These are phyloP conservation scores for Micromesistius poutassou DNA, from an alignment of 2,797 vertebrate genomes.

Conservation along the genomic window DNA sequence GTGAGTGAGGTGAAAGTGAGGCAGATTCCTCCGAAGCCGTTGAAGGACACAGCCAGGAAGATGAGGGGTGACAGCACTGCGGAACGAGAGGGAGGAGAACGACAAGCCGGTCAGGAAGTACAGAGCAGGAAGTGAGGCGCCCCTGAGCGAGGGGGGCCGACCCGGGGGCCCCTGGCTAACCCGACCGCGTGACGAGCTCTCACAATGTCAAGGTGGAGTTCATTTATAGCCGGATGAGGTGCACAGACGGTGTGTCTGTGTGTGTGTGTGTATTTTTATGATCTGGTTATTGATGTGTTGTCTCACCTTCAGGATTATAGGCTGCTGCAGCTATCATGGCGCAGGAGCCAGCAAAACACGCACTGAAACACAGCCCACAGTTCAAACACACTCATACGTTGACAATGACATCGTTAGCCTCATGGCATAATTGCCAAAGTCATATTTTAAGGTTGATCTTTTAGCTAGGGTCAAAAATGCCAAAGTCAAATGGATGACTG, in stretches of 20 bases:
- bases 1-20: slow-evolving; percentile 88
- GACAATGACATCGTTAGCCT: background rate
- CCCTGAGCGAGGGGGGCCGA: background rate
- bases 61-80: slow-evolving; percentile 76
- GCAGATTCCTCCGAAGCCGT: slow-evolving; percentile 89
- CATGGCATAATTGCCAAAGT: background rate
- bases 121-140: slow-evolving; percentile 18
- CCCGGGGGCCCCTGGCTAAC: background rate
- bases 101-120: background rate
- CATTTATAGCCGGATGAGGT: background rate
- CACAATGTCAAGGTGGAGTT: background rate
- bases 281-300: background rate
- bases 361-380: slow-evolving; percentile 59
- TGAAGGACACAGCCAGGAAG: slow-evolving; percentile 83
- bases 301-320: slow-evolving; percentile 74
- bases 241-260: background rate
- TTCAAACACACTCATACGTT: background rate
- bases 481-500: no score
- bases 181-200: background rate
- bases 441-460: no score
- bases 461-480: no score
- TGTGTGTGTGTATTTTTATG: background rate
- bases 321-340: slow-evolving; percentile 78
- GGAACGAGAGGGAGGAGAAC: background rate
- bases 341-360: slow-evolving; percentile 81